Evolutionary conservation across 2,888 invertebrate species (phyloP).

Genomic region (Patella depressa): DNA sequence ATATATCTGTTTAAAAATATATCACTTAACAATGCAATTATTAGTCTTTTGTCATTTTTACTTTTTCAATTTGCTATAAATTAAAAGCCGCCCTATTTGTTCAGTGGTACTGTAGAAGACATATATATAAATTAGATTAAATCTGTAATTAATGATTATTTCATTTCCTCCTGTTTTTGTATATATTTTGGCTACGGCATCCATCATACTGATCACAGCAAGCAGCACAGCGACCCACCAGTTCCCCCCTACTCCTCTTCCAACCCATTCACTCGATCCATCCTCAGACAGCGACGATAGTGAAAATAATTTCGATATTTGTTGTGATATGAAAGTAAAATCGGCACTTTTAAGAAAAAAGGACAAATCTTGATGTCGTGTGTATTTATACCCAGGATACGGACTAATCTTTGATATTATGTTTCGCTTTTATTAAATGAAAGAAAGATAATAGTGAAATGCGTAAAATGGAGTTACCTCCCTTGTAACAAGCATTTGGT

Average conservation of each 20-base stretch:
- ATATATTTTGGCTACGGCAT: slow-evolving; percentile 67
- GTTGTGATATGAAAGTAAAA: too few species aligned
- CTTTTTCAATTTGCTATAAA: not conserved
- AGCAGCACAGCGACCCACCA: slow-evolving; percentile 32
- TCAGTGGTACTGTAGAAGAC: not conserved
- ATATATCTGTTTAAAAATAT: too few species aligned
- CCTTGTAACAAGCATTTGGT: too few species aligned
- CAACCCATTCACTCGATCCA: not conserved
- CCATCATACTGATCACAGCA: slow-evolving; percentile 48
- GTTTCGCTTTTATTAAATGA: not conserved
- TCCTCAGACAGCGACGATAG: not conserved
- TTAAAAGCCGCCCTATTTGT: not conserved
- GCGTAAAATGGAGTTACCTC: too few species aligned
- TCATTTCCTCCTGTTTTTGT: slow-evolving; percentile 42
- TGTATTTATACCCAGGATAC: too few species aligned
- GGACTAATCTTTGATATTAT: too few species aligned
- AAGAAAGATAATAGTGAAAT: not conserved
- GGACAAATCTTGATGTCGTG: too few species aligned
- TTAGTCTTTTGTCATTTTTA: not conserved
- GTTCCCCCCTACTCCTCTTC: not conserved
- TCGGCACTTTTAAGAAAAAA: too few species aligned
- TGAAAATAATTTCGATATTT: not conserved
- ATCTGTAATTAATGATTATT: not conserved
- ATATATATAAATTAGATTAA: not conserved
- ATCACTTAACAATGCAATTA: too few species aligned